Conservation (phyloP, 2,113 vertebrate species). For the Ctenodactylus gundi region DNA sequence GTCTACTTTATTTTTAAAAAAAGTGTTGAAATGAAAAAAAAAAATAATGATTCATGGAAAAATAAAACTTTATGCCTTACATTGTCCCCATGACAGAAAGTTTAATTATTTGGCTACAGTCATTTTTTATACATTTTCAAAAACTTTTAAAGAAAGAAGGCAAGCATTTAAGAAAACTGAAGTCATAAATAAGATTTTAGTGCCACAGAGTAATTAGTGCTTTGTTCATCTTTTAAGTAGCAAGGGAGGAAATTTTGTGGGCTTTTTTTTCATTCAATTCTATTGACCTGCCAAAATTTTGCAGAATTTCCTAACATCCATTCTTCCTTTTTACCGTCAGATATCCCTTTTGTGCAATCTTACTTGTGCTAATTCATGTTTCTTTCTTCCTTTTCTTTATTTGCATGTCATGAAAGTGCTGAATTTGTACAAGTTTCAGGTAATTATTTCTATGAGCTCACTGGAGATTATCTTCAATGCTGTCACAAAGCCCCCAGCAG, state of each 20-base stretch:
- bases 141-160: slow-evolving; percentile 69
- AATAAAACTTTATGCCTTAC: slow-evolving; percentile 52
- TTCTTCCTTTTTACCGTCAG: slow-evolving; percentile 29
- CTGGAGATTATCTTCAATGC: slow-evolving; percentile 36
- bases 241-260: neutral
- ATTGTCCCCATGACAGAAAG: slow-evolving; percentile 70
- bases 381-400: slow-evolving; percentile 57
- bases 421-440: slow-evolving; percentile 56
- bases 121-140: slow-evolving; percentile 20
- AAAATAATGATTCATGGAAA: slow-evolving; percentile 7
- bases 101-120: slow-evolving; percentile 75
- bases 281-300: slow-evolving; percentile 68
- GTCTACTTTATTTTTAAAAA: neutral
- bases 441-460: slow-evolving; percentile 67
- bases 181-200: slow-evolving; percentile 67
- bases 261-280: slow-evolving; percentile 56
- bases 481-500: neutral
- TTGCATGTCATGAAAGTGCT: slow-evolving; percentile 61
- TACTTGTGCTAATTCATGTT: slow-evolving; percentile 2
- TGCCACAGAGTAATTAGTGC: slow-evolving; percentile 73
- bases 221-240: slow-evolving; percentile 79
- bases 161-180: slow-evolving; percentile 71
- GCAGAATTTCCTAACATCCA: slow-evolving; percentile 29
- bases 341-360: slow-evolving; percentile 38
- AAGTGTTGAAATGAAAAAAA: slow-evolving; percentile 17